Base-by-base conservation (phyloP, 2,797 vertebrate genomes). In the Clarias laeviceps region DNA sequence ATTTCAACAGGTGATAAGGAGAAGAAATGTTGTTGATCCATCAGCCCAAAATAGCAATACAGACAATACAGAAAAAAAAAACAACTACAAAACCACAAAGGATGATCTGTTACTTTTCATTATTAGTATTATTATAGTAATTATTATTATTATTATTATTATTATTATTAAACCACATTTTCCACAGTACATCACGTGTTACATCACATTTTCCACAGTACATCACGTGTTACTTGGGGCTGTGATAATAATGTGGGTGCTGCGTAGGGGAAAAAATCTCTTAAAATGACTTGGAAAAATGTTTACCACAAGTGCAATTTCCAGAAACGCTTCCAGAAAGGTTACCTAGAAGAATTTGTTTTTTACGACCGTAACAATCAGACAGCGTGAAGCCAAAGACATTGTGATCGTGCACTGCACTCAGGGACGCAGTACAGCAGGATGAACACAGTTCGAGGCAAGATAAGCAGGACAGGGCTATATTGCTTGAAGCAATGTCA, bases 241-340 rank as follows among this genome's bases (percentile, higher is more conserved):
- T 72, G 27, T 81, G 86, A 83, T 87, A 86, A 90, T 87, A 83
- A 80, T 86, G 86, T 84, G 86, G 87, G 82, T 90, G 86, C 87
- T 79, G 73, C 61, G 74, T 88, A 50, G 83, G 86, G 87, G 80
- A 88, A 89, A 89, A 80, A 64, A 64, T 11, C 66, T 88, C 80
- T 82, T 84, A 84, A 88, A 88, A 86, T 77, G 84, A 82, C 78
- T 32, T 17, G 66, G 62, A 90, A 88, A 82, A 88, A 90, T 90
- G 84, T 82, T 84, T 66, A 83, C 89, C 86, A 59, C 87, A 87
- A 90, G 62, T 32, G 80, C 74, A 20, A 66, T 85, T 90, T 85
- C 87, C 87, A 85, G 72, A 68, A 79, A 83, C 32, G 56, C 62
- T 86, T 89, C 86, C 86, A 86, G 79, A 88, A 86, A 79, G 80